Base-by-base conservation (phyloP, 37 sponge, comb jelly and placozoan genomes). In the Diacarnus erythraeanus region DNA sequence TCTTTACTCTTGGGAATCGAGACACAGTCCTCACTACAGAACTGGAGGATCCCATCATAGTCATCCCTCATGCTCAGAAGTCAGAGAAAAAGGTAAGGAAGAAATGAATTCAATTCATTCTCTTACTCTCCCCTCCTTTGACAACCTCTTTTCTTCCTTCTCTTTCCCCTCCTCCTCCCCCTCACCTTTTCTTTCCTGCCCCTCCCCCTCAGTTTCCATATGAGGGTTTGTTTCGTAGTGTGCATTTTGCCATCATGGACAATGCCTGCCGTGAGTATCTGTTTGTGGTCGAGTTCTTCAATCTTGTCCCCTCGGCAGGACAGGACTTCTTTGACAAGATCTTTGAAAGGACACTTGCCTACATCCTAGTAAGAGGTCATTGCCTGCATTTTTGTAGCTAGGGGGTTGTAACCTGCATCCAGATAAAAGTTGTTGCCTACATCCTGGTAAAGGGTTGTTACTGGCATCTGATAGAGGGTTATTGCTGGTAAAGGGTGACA, bases 221-320 rank as follows among this genome's bases (percentile, higher is more conserved):
- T 65, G 99, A 98, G 74, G 65, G 85, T 34, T 64, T 98, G 38
- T 98, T 96, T 78, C 70, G 99, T 57, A 98, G 96, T 65, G 64
- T 84, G 42, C 93, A 96, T 30, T 98, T 83, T 84, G 92, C 99
- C 8, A 84, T 98, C 4, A 80, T 94, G 85, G 99, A 98, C 84
- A 96, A 91, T 71, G 92, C 83, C 71, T 94, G 93, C 34, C 83
- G 94, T 9, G 99, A 98, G 86, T 98, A 88, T 83, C 71, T 94
- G 29, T 98, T 98, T 63, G 76, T 98, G 42, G 84, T 86, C 33
- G 96, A 98, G 59, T 98, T 98, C 87, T 98, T 98, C 84, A 79
- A 86, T 66, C 80, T 94, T 57, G 78, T 83, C 10, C 78, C 80
- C 0, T 79, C 71, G 38, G 57, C 86, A 21, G 92, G 93, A 17